Base-by-base conservation (phyloP, 1,140 invertebrate genomes). In the Tenebrio molitor region DNA sequence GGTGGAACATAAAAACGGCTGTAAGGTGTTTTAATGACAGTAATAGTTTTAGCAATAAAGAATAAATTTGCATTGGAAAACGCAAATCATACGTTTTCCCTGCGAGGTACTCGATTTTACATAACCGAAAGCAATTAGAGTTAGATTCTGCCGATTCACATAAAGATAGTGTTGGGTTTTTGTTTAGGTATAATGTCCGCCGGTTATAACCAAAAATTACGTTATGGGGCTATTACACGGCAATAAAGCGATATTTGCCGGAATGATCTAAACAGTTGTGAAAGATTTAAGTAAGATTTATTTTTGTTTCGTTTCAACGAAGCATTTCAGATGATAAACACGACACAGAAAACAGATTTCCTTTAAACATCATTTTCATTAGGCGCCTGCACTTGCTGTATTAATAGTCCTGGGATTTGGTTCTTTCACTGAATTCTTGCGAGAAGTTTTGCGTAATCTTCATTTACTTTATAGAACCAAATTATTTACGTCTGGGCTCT, bases 241-340 rank as follows among this genome's bases (percentile, higher is more conserved):
- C 12, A 14, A 58, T 58, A 58, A 58, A 58, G 2, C 50, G 23
- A 58, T 58, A 58, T 58, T 58, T 33, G 23, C 12, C 23, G 23
- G 50, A 58, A 58, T 58, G 50, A 58, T 25, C 19, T 58, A 58
- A 58, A 58, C 50, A 58, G 50, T 58, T n/a, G 23, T 58, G 50
- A 58, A 58, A 58, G 50, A 58, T 6, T 53, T 53, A 53, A 53
- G 46, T 21, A 53, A 53, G 46, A 53, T 58, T 58, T 58, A 34
- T 58, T 58, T 58, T 33, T 29, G 50, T 58, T 25, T 2, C 46
- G 16, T 53, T 53, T 53, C 46, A 53, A 39, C 36, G 36, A 39
- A 39, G 36, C 36, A 12, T 7, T 39, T 39, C n/a, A 2, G 12
- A 34, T 58, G 21, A 58, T 50, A 50, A 58, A 58, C 23, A 58